Base-by-base conservation (phyloP, 2,797 vertebrate species). In the Anguilla marmorata region DNA sequence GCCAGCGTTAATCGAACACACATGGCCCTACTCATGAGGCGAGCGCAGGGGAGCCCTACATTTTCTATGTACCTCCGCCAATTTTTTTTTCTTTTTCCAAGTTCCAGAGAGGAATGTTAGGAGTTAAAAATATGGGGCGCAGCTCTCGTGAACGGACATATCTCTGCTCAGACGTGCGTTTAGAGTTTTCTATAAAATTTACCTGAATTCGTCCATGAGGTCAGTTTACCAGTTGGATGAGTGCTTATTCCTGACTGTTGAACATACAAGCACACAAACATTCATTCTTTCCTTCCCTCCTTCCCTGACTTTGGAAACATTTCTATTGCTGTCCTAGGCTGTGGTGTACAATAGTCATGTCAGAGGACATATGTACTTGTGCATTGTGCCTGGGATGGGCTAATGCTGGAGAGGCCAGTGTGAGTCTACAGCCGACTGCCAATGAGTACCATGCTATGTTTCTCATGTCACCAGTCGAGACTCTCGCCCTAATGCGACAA, bases 11-110 rank as follows among this genome's bases (percentile, higher is more conserved):
- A 84, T 87, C 9, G 45, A 72, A 58, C 27, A 66, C 79, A 87
- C 82, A 87, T 87, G 87, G 87, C 24, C 58, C 2, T 24, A 45
- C 63, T 84, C 82, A n/a, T 52, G 52, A 56, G 82, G 82, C 24
- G 16, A 19, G 50, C 14, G 27, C 16, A 54, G 41, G 60, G 79
- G 87, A 84, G 87, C 14, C 48, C 60, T 60, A 69, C 27, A 84
- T 84, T 87, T 84, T 37, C 41, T 84, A 45, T 60, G 74, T 30
- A 21, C 8, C 86, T 52, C 79, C 19, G 56, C 45, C 56, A 66
- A 84, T 66, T 69, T 50, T 56, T 69, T 37, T 33, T 11, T 41
- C 52, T 80, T 45, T 8, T 27, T 24, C 24, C 11, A 83, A 27
- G 37, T 60, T 83, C 60, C 45, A 80, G 87, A 50, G 27, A 27